A percentile compares a stretch with the other conserved stretches of the same genome.
Conservation (phyloP, 2,113 vertebrate genomes). For the Piprites chloris region DNA sequence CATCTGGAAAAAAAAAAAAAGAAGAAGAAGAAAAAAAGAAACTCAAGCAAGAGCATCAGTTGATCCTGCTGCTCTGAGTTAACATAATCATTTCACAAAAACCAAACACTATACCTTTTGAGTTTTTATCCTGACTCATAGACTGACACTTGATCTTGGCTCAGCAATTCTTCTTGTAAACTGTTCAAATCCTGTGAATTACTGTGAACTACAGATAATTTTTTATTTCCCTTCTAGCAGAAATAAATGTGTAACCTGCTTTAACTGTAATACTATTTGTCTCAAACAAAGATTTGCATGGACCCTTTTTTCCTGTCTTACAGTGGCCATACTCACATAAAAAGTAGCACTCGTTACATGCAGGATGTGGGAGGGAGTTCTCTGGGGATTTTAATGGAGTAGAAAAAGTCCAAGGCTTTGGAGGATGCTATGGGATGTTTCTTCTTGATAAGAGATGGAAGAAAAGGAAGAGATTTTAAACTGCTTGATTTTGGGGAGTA, state of each 20-base stretch:
- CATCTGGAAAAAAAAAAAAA: slow-evolving; percentile 45
- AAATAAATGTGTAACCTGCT: not conserved
- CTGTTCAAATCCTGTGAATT: not conserved
- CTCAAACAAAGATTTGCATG: not conserved
- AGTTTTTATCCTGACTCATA: slow-evolving; percentile 24
- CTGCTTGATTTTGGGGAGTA: slow-evolving; percentile 42
- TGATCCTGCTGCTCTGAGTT: slow-evolving; percentile 66
- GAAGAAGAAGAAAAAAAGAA: slow-evolving; percentile 66
- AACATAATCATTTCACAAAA: slow-evolving; percentile 59
- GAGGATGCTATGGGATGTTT: slow-evolving; percentile 14
- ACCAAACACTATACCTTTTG: not conserved
- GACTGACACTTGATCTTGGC: not conserved
- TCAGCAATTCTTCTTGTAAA: not conserved
- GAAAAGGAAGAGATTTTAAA: slow-evolving; percentile 57
- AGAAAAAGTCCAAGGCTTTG: slow-evolving; percentile 52
- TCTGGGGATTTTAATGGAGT: slow-evolving; percentile 49
- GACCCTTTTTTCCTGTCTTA: not conserved
- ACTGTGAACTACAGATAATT: not conserved
- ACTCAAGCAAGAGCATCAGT: slow-evolving; percentile 54
- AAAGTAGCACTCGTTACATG: not conserved
- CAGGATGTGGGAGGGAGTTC: not conserved
- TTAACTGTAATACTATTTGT: not conserved
- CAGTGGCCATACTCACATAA: not conserved
- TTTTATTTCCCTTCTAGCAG: not conserved
- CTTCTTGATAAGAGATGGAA: slow-evolving; percentile 50